A percentile compares a stretch with the other conserved stretches of the same genome.
Conservation (phyloP, 2,888 invertebrate species). For the Dryobotodes eremita region DNA sequence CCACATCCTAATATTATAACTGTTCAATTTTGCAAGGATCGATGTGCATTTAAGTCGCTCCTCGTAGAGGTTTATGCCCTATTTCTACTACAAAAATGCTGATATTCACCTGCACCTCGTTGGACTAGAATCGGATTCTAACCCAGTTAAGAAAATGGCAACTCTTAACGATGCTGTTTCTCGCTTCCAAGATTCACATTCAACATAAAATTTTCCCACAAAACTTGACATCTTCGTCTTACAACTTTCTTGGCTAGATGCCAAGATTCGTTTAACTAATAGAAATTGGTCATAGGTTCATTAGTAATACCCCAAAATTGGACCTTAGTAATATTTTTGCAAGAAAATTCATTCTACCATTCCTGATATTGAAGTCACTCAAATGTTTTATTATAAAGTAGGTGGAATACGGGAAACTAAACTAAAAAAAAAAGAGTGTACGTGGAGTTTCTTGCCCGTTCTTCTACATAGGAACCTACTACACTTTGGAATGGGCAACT, state of each 20-base stretch:
- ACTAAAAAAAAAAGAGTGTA: background rate
- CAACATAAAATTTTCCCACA: background rate
- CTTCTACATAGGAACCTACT: background rate
- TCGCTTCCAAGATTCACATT: background rate
- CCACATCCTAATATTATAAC: no score
- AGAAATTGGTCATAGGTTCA: background rate
- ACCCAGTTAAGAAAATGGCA: background rate
- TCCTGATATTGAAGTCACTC: background rate
- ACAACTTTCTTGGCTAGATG: background rate
- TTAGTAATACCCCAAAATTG: slow-evolving; percentile 37
- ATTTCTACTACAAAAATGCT: background rate
- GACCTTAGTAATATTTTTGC: slow-evolving; percentile 13
- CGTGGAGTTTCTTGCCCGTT: background rate
- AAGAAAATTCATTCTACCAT: background rate
- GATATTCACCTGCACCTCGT: background rate
- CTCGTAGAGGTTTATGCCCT: background rate
- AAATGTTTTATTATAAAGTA: background rate
- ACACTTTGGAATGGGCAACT: background rate
- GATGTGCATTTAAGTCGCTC: background rate
- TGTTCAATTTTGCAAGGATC: no score
- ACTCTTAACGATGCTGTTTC: background rate
- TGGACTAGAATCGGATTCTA: background rate
- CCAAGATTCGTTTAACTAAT: slow-evolving; percentile 32
- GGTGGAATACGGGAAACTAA: background rate
- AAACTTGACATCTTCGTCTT: background rate